phyloP scores from a whole-genome alignment of 2,888 invertebrate species.

The Gastrophysa polygoni region DNA sequence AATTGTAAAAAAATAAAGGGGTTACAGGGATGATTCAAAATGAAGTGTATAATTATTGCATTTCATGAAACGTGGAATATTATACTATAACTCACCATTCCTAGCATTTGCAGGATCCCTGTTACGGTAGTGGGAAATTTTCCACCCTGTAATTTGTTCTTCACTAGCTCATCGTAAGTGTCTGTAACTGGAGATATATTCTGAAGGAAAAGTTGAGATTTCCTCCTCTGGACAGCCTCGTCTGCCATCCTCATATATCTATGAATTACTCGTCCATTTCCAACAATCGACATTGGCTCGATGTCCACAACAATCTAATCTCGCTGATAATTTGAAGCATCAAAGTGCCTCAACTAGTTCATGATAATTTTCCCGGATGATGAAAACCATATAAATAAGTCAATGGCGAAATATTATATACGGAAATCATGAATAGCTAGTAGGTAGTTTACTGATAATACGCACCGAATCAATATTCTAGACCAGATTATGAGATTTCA shows the following conservation, averaged over 20 bases:
- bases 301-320: slow-evolving; percentile 9
- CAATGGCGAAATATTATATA: no score
- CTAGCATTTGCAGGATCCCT: slow-evolving; percentile 42
- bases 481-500: neutral
- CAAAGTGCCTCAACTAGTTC: no score
- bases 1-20: no score
- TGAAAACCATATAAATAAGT: no score
- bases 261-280: neutral
- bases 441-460: no score
- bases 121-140: slow-evolving; percentile 44
- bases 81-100: slow-evolving; percentile 39
- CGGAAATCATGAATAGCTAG: no score
- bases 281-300: neutral
- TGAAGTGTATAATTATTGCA: no score
- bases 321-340: neutral
- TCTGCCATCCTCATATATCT: slow-evolving; percentile 33
- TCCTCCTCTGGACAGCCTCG: slow-evolving; percentile 32
- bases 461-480: neutral
- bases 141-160: slow-evolving; percentile 42
- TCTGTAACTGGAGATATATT: slow-evolving; percentile 38
- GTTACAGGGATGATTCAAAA: no score
- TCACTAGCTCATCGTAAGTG: slow-evolving; percentile 43
- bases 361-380: no score
- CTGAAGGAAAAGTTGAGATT: slow-evolving; percentile 39
- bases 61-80: neutral